Conservation (phyloP, 2,113 vertebrate species). For the Hypomesus transpacificus region DNA sequence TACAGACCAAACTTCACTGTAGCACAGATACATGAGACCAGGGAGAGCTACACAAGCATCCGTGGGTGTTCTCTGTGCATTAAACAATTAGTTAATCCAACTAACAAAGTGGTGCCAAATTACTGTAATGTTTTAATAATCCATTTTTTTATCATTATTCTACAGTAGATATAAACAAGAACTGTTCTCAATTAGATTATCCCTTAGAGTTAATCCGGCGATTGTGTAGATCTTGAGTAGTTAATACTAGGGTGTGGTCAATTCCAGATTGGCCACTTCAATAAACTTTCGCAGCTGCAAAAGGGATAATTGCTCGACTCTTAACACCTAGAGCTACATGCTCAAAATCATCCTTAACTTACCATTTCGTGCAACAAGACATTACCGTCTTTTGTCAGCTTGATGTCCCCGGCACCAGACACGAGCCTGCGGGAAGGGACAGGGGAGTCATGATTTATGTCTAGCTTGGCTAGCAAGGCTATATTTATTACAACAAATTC, state of each 20-base stretch:
- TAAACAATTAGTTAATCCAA: background rate
- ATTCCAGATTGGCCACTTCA: background rate
- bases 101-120: too few relatives aligned
- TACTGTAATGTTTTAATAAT: too few relatives aligned
- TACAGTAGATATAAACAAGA: too few relatives aligned
- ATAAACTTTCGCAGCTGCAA: too few relatives aligned
- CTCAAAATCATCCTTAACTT: conserved; percentile 53
- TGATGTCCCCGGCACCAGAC: conserved; percentile 95
- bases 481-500: too few relatives aligned
- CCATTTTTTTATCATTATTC: too few relatives aligned
- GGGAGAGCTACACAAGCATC: conserved; percentile 32
- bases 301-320: background rate
- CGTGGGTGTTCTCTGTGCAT: conserved; percentile 58
- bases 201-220: too few relatives aligned
- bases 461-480: too few relatives aligned
- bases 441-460: background rate
- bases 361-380: conserved; percentile 98
- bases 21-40: conserved; percentile 36
- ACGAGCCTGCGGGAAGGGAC: conserved; percentile 79
- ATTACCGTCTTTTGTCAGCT: conserved; percentile 97
- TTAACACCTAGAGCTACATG: background rate
- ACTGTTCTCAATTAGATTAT: too few relatives aligned
- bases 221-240: too few relatives aligned
- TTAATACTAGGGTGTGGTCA: conserved; percentile 30
- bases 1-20: conserved; percentile 45